Conservation (phyloP, 1,140 invertebrate genomes). For the Brachionus plicatilis region DNA sequence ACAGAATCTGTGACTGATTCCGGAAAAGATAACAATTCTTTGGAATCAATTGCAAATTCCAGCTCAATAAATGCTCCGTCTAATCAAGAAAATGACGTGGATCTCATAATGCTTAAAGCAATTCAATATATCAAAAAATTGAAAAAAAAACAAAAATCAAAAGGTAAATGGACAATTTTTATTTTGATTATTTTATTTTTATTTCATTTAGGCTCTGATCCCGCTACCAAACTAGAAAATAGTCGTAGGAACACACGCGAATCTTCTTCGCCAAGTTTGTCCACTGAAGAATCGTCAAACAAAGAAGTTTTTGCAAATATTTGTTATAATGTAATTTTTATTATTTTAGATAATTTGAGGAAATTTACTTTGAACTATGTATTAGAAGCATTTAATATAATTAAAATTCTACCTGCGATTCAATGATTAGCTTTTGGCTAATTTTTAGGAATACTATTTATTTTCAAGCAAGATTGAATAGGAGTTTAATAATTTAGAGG, state of each 20-base stretch:
- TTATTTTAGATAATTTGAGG: background rate
- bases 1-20: background rate
- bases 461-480: background rate
- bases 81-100: background rate
- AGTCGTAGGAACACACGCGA: background rate
- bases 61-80: background rate
- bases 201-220: background rate
- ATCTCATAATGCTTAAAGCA: background rate
- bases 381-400: too few relatives aligned
- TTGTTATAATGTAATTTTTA: background rate
- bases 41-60: background rate
- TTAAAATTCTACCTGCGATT: too few relatives aligned
- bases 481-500: too few relatives aligned
- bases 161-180: background rate
- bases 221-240: background rate
- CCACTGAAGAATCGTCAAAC: background rate
- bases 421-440: background rate
- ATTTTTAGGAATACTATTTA: background rate
- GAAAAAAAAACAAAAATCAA: background rate
- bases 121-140: slow-evolving; percentile 27
- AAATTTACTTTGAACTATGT: background rate
- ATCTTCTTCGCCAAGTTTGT: background rate
- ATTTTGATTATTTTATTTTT: background rate
- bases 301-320: slow-evolving; percentile 20
- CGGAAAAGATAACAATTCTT: background rate